phyloP scores from a whole-genome alignment of 2,888 invertebrate genomes.

The Sthenelais limicola region DNA sequence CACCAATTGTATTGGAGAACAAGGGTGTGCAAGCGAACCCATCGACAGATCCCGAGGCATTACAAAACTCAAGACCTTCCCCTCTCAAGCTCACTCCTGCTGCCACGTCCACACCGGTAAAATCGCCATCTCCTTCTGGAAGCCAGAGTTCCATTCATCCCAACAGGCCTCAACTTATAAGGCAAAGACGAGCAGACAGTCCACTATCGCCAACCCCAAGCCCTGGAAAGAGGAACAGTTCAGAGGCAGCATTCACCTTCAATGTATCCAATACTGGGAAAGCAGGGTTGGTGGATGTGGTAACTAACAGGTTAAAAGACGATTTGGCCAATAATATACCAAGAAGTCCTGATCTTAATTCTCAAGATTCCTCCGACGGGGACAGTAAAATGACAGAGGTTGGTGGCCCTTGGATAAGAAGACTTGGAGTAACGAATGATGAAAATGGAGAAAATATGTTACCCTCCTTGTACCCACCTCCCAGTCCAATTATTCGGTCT shows the following conservation, averaged over 20 bases:
- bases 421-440: neutral
- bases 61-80: neutral
- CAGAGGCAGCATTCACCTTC: slow-evolving; percentile 35
- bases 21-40: slow-evolving; percentile 17
- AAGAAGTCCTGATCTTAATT: too few species aligned
- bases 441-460: neutral
- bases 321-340: too few species aligned
- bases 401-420: slow-evolving; percentile 17
- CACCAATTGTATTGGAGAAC: slow-evolving; percentile 22
- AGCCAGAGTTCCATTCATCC: neutral
- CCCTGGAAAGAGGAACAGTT: slow-evolving; percentile 12
- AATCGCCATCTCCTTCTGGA: neutral
- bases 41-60: neutral
- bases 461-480: slow-evolving; percentile 37
- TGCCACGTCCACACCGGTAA: slow-evolving; percentile 1
- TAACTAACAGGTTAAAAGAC: too few species aligned
- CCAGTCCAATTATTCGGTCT: slow-evolving; percentile 47
- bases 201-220: neutral
- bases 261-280: slow-evolving; percentile 21
- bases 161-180: slow-evolving; percentile 13
- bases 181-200: slow-evolving; percentile 19
- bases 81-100: neutral
- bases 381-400: too few species aligned
- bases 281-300: slow-evolving; percentile 14
- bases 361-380: too few species aligned